These are phyloP conservation scores for Bolinopsis microptera DNA, from an alignment of 37 sponge, comb jelly and placozoan genomes.

Conservation along the genomic window DNA sequence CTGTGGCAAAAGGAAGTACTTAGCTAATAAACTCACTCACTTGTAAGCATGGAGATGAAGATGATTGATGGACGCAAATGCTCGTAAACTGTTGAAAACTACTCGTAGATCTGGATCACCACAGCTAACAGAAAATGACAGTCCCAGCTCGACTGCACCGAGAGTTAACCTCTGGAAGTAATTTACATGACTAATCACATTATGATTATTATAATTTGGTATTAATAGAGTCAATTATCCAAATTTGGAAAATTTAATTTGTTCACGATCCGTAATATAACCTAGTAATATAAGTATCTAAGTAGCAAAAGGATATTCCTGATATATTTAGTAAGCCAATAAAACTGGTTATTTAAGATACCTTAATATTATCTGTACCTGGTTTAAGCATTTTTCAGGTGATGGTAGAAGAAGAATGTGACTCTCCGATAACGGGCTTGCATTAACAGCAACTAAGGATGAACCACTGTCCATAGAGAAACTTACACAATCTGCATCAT, in stretches of 20 bases:
- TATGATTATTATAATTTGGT: too few species aligned
- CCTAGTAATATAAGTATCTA: too few species aligned
- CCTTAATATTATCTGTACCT: too few species aligned
- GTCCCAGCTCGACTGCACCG: neutral
- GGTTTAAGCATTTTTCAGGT: neutral
- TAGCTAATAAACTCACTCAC: too few species aligned
- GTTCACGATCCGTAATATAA: too few species aligned
- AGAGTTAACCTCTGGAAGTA: neutral
- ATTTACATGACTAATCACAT: too few species aligned
- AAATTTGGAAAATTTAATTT: too few species aligned
- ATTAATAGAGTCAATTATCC: too few species aligned
- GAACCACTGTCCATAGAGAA: neutral
- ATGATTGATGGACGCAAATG: constrained; percentile 11
- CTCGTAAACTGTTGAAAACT: constrained; percentile 30
- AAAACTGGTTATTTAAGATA: too few species aligned
- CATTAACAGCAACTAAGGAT: neutral
- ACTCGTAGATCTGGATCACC: neutral
- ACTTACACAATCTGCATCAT: neutral
- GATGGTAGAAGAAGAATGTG: neutral
- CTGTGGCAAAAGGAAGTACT: too few species aligned
- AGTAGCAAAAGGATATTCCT: too few species aligned
- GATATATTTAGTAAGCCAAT: too few species aligned
- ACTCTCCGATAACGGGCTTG: neutral
- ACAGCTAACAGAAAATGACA: neutral
- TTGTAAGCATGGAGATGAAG: constrained; percentile 51